Conservation (phyloP, 2,113 vertebrate genomes). For the Oreochromis tanganicae region DNA sequence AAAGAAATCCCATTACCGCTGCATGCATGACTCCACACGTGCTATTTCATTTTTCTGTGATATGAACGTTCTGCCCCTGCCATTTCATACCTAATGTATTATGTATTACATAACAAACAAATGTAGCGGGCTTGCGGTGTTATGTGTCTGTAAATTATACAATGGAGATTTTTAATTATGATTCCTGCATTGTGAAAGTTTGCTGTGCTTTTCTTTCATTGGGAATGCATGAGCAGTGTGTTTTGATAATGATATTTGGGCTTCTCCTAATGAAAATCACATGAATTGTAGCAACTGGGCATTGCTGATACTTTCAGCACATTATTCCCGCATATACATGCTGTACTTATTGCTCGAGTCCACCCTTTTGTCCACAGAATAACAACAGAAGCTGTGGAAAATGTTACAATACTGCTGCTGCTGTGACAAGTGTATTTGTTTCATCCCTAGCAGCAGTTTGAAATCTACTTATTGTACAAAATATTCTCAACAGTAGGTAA, state of each 20-base stretch:
- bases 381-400: not conserved
- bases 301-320: slow-evolving; percentile 22
- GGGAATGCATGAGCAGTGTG: slow-evolving; percentile 55
- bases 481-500: not conserved
- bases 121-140: slow-evolving; percentile 30
- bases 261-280: slow-evolving; percentile 37
- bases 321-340: not conserved
- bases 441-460: not conserved
- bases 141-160: slow-evolving; percentile 35
- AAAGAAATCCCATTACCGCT: slow-evolving; percentile 56
- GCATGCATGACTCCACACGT: slow-evolving; percentile 72
- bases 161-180: slow-evolving; percentile 64
- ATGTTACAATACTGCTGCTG: not conserved
- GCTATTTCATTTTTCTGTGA: slow-evolving; percentile 65
- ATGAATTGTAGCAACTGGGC: not conserved
- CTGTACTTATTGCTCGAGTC: slow-evolving; percentile 14
- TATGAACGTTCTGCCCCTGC: slow-evolving; percentile 41
- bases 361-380: slow-evolving; percentile 37
- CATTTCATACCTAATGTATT: slow-evolving; percentile 52
- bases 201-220: slow-evolving; percentile 30
- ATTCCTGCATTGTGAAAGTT: slow-evolving; percentile 44
- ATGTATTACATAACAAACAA: slow-evolving; percentile 30
- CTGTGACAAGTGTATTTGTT: not conserved
- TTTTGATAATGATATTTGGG: slow-evolving; percentile 46
- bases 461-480: not conserved